Percentiles rank a stretch among this genome's conserved stretches.
Conservation (phyloP, 2,888 invertebrate genomes). For the Eupelmus urozonus region DNA sequence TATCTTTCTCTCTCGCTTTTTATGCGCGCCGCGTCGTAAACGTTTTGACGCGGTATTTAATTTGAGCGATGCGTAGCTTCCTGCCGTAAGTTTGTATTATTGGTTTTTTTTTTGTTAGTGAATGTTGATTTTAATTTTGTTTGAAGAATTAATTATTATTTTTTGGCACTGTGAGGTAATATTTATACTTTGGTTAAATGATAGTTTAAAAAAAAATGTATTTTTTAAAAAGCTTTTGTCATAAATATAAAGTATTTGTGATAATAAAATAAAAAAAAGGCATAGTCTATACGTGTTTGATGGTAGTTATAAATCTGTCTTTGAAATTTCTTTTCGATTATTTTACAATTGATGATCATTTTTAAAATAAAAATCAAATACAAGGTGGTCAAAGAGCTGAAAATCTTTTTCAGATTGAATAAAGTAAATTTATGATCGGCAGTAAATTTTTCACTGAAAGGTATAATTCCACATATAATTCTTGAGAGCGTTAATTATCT, state of each 20-base stretch:
- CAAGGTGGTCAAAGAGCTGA: not conserved
- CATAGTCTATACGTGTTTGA: too few relatives aligned
- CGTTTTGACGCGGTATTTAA: slow-evolving; percentile 44
- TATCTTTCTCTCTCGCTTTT: slow-evolving; percentile 12
- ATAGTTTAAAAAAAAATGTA: too few relatives aligned
- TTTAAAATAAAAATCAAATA: not conserved
- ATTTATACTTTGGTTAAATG: too few relatives aligned
- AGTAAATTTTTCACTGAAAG: slow-evolving; percentile 4
- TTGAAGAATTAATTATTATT: too few relatives aligned
- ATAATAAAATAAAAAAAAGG: too few relatives aligned
- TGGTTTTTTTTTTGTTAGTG: not conserved
- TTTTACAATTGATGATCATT: too few relatives aligned
- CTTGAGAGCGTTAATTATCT: slow-evolving; percentile 25
- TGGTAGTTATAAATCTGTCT: too few relatives aligned
- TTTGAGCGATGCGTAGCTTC: slow-evolving; percentile 6
- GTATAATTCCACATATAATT: slow-evolving; percentile 29
- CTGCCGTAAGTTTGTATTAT: not conserved
- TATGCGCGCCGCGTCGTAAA: slow-evolving; percentile 30
- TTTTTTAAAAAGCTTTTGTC: too few relatives aligned
- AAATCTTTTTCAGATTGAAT: not conserved
- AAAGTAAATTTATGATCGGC: slow-evolving; percentile 8
- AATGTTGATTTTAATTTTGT: too few relatives aligned
- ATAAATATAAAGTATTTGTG: too few relatives aligned
- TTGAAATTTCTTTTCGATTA: too few relatives aligned
- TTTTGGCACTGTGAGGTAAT: too few relatives aligned